A percentile compares a stretch with the other conserved stretches of the same genome.
Evolutionary conservation across 2,888 invertebrate species (phyloP).

Genomic region (Mongoloraphidia duomilia): DNA sequence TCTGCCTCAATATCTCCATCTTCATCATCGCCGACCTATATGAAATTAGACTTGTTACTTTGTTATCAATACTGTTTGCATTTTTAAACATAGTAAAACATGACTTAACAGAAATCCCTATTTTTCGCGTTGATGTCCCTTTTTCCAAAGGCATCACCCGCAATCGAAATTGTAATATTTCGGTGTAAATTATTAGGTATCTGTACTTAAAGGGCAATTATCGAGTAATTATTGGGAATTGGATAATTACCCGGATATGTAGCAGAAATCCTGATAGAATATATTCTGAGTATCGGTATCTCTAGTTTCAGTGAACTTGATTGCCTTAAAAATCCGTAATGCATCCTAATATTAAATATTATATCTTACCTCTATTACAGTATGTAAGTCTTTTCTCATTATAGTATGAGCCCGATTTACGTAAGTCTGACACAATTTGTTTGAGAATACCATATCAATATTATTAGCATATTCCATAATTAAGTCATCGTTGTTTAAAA

Average conservation of each 20-base stretch:
- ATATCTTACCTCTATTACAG: constrained; percentile 38
- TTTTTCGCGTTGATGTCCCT: too few relatives aligned
- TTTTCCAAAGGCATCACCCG: too few relatives aligned
- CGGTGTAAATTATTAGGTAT: too few relatives aligned
- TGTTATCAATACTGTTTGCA: too few relatives aligned
- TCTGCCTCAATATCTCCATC: constrained; percentile 30
- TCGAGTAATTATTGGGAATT: too few relatives aligned
- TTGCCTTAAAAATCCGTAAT: neutral
- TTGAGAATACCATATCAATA: constrained; percentile 60
- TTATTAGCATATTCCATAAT: constrained; percentile 56
- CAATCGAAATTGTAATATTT: too few relatives aligned
- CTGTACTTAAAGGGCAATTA: too few relatives aligned
- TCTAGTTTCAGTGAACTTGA: too few relatives aligned
- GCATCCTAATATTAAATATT: constrained; percentile 4
- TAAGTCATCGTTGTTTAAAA: constrained; percentile 41
- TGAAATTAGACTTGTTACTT: neutral
- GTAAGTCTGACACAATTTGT: constrained; percentile 59
- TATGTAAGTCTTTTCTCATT: constrained; percentile 70
- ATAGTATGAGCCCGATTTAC: constrained; percentile 51
- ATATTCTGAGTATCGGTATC: too few relatives aligned
- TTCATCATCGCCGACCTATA: constrained; percentile 28
- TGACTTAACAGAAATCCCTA: neutral
- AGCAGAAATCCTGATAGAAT: too few relatives aligned
- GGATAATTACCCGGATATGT: too few relatives aligned
- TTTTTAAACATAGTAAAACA: neutral